phyloP scores from a whole-genome alignment of 64 coral and sea anemone genomes.

The Hydrozoanthus tunicans region DNA sequence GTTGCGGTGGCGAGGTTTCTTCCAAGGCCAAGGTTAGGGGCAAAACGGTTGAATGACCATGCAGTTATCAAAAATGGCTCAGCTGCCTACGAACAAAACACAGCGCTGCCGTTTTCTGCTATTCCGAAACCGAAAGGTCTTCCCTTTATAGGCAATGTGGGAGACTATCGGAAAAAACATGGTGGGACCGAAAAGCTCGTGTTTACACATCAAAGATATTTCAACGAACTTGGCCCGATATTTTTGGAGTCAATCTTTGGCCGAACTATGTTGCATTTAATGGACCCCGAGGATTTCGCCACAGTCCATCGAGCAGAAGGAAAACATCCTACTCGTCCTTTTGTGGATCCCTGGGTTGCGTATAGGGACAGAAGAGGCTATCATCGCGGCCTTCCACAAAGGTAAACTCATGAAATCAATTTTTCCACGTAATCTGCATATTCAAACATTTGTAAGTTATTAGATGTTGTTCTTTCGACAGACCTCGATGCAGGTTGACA shows the following conservation, averaged over 20 bases:
- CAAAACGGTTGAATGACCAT: constrained; percentile 38
- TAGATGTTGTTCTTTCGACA: background rate
- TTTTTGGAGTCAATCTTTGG: constrained; percentile 52
- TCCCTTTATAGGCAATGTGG: constrained; percentile 13
- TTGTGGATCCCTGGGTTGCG: constrained; percentile 36
- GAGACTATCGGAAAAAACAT: constrained; percentile 10
- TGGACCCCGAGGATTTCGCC: constrained; percentile 40
- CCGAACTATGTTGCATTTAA: constrained; percentile 28
- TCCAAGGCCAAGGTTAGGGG: constrained; percentile 23
- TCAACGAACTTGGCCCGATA: constrained; percentile 38
- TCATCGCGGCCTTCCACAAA: constrained; percentile 36
- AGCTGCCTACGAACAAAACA: background rate
- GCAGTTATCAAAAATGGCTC: constrained; percentile 27
- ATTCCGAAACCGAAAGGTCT: constrained; percentile 32
- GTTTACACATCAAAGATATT: constrained; percentile 33
- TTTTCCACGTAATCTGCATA: background rate
- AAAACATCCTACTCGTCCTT: constrained; percentile 10
- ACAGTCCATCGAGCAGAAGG: constrained; percentile 42
- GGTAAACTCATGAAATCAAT: background rate
- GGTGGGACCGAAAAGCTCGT: constrained; percentile 42
- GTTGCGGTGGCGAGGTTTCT: background rate
- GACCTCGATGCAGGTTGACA: background rate
- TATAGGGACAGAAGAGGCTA: constrained; percentile 9
- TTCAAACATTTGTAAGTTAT: background rate
- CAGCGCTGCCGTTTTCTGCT: background rate